Evolutionary conservation across 1,140 invertebrate genomes (phyloP), one percentile per base, ranked within the genome.

Genomic region (Penaeus vannamei): DNA sequence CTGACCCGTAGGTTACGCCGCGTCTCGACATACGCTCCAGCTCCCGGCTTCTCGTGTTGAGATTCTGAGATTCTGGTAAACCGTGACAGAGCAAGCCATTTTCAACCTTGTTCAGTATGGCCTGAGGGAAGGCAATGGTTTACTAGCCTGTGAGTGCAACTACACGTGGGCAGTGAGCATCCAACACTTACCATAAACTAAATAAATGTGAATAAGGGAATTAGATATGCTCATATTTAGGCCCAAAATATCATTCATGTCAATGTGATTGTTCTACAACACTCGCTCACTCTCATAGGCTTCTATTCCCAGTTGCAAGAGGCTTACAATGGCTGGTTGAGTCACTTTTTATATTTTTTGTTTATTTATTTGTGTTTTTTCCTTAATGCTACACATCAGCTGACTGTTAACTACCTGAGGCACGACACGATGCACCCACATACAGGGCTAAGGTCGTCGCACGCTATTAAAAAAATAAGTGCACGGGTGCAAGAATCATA

Each of bases 321-420:
- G 72, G 72, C 72, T 76, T 76, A 29, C 26, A 85, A 76, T 76
- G 66, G 84, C 84, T 72, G 53, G 66, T 46, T 32, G n/a, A 22
- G 66, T 85, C 69, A 85, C 84, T 60, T 60, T 53, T 53, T 53
- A 53, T 53, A 53, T 53, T 53, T 53, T 53, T 53, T 53, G 53
- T 53, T 53, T 53, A 53, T 53, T 53, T 53, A 53, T 53, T 53
- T 17, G 17, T 53, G 53, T 53, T 12, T 53, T 46, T 76, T 77
- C 84, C 84, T 85, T 85, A 85, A 85, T 60, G 84, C 66, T 85
- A 77, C 83, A 84, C 83, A 84, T 84, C 83, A 66, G 83, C 83
- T 84, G 83, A 84, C 60, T 61, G 53, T 53, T 53, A 84, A 77
- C 86, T 76, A 84, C 62, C 81, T 83, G 79, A 84, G 64, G 82